These are phyloP conservation scores for Ariopsis seemanni DNA, from an alignment of 2,113 vertebrate genomes.

Conservation along the genomic window DNA sequence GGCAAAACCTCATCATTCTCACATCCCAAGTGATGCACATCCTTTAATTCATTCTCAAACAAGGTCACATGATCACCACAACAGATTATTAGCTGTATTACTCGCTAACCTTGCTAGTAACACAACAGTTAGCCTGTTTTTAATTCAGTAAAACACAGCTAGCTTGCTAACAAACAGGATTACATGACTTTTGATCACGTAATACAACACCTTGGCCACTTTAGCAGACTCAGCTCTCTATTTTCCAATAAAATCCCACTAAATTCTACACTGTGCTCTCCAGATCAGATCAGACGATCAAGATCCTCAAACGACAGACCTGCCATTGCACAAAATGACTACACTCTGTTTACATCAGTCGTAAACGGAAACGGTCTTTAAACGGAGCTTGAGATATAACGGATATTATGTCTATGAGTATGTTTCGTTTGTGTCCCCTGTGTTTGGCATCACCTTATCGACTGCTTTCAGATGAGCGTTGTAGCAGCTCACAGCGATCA, in stretches of 20 bases:
- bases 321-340: too few relatives aligned
- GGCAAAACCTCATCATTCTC: conserved; percentile 53
- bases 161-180: background rate
- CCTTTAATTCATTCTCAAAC: background rate
- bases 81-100: background rate
- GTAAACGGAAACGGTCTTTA: too few relatives aligned
- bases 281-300: too few relatives aligned
- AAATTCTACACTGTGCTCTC: background rate
- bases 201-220: background rate
- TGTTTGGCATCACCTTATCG: background rate
- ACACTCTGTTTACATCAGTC: too few relatives aligned
- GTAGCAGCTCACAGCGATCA: background rate
- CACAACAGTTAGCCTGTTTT: background rate
- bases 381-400: too few relatives aligned
- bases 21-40: background rate
- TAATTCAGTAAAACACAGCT: background rate
- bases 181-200: background rate
- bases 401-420: background rate
- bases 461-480: background rate
- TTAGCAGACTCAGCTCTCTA: background rate
- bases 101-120: background rate
- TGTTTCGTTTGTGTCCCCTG: background rate
- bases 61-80: background rate
- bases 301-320: background rate
- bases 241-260: background rate